Evolutionary conservation across 2,888 invertebrate genomes (phyloP).

Genomic region (Ichneumoninae sp.): DNA sequence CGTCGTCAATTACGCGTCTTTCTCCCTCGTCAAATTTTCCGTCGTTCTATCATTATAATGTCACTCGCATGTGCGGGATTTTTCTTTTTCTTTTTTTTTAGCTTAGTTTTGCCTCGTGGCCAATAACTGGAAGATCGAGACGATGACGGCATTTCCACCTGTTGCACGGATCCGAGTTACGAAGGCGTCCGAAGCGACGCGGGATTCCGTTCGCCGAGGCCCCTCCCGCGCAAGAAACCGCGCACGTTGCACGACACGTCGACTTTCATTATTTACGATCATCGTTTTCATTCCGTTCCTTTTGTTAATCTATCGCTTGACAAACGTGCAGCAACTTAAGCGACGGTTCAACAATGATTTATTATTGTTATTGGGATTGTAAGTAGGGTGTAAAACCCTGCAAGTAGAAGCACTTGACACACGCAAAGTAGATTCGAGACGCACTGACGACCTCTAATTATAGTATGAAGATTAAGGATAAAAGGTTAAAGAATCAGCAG

Average conservation of each 20-base stretch:
- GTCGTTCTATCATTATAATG: not conserved
- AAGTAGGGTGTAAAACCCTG: no score
- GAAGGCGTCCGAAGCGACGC: not conserved
- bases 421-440: not conserved
- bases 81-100: not conserved
- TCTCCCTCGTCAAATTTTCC: not conserved
- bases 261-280: not conserved
- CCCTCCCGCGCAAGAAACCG: not conserved
- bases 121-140: not conserved
- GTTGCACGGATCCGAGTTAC: not conserved
- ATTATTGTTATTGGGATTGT: no score
- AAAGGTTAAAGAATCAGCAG: no score
- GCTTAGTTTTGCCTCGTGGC: not conserved
- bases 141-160: not conserved
- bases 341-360: no score
- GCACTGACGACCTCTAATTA: no score
- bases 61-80: not conserved
- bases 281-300: not conserved
- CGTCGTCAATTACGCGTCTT: not conserved
- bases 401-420: no score
- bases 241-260: slow-evolving; percentile 43
- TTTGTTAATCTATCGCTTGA: not conserved
- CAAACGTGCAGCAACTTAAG: not conserved
- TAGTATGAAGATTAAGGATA: no score
- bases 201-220: not conserved